phyloP scores from a whole-genome alignment of 2,113 vertebrate species.

The Fregata magnificens region DNA sequence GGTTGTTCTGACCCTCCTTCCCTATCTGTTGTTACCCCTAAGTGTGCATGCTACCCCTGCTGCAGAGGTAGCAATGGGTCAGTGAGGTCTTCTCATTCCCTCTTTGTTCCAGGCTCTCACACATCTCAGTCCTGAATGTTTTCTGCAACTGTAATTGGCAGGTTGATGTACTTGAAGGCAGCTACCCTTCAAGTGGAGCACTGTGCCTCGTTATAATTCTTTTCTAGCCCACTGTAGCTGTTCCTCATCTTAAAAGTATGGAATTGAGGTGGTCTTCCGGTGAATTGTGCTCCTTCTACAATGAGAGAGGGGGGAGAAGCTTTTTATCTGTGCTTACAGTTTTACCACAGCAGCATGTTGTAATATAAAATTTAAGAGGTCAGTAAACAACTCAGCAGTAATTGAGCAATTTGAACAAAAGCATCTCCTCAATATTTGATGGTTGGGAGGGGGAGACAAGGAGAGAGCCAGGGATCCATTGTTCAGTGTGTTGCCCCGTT shows the following conservation, averaged over 20 bases:
- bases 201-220: background rate
- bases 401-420: conserved; percentile 8
- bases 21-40: background rate
- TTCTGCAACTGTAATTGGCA: background rate
- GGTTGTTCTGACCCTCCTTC: background rate
- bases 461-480: background rate
- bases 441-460: background rate
- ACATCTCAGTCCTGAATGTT: background rate
- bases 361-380: conserved; percentile 33
- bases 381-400: conserved; percentile 6
- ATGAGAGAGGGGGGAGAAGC: background rate
- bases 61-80: background rate
- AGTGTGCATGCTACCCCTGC: accelerated
- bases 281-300: background rate
- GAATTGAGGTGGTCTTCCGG: background rate
- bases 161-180: background rate
- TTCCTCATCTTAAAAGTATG: background rate
- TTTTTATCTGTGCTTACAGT: background rate
- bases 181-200: background rate
- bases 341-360: background rate
- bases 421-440: background rate
- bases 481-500: background rate
- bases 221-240: background rate
- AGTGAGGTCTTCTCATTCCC: background rate
- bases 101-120: background rate